Base-by-base conservation (phyloP, 2,888 invertebrate species). In the Adelognathus sp. region DNA sequence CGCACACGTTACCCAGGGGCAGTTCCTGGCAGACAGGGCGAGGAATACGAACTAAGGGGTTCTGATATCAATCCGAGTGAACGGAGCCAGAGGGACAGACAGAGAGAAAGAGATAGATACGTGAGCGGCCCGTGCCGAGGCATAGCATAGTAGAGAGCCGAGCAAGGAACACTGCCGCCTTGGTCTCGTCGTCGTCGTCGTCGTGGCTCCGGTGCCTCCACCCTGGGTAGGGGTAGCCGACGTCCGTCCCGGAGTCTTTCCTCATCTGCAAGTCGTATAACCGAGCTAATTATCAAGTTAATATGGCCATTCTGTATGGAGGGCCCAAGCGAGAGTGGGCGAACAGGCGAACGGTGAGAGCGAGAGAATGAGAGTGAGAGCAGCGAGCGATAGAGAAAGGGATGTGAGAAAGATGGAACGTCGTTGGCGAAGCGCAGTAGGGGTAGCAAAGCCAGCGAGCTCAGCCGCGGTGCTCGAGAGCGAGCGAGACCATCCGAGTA, bases 241-340 rank as follows among this genome's bases (percentile, higher is more conserved):
- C 91, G 91, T 91, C 91, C 91, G 90, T 91, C 91, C 90, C 88
- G 90, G 74, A 90, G 91, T 91, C 91, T 91, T 91, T 91, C 90
- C 95, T 96, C 96, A 96, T 96, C 96, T 96, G 96, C 95, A 96
- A 96, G 95, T 96, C 96, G 95, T 95, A 96, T 95, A 95, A 95
- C 95, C 95, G 94, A 95, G 95, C 96, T 96, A 96, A 96, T 96
- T 96, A 96, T 95, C 96, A 96, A 96, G 96, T 96, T 95, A 95
- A 95, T 96, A 95, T 95, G 95, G 95, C 94, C 94, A 95, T 95
- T 94, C 94, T 93, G 94, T 94, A 94, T 94, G 93, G 93, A 92
- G 92, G 92, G 92, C 92, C 90, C 89, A 88, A 89, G 88, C 90
- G 91, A 91, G 91, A 90, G 91, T 91, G 91, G 92, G 90, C 89